These are phyloP conservation scores for Acleris laterana DNA, from an alignment of 2,888 invertebrate genomes.

Conservation along the genomic window DNA sequence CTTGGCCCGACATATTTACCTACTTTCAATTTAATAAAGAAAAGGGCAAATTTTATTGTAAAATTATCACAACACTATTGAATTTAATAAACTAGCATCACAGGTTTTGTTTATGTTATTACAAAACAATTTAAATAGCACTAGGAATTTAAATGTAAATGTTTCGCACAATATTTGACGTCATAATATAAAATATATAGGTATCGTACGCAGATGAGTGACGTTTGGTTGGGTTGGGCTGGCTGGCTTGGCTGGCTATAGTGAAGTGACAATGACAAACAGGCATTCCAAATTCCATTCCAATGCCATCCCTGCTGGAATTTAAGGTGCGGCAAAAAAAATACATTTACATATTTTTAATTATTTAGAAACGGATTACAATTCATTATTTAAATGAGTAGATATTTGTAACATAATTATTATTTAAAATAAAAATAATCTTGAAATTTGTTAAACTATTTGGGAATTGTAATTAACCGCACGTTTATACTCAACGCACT, in stretches of 20 bases:
- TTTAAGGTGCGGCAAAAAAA: constrained; percentile 6
- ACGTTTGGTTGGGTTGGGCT: too few relatives aligned
- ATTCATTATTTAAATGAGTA: too few relatives aligned
- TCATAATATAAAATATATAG: constrained; percentile 17
- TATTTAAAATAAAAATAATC: not conserved
- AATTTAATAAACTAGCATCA: constrained; percentile 10
- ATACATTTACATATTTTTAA: not conserved
- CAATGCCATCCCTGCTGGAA: not conserved
- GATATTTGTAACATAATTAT: too few relatives aligned
- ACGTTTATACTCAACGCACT: not conserved
- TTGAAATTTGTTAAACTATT: not conserved
- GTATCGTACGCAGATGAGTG: not conserved
- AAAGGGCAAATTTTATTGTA: constrained; percentile 12
- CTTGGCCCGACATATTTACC: constrained; percentile 74
- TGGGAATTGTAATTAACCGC: not conserved
- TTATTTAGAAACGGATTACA: too few relatives aligned
- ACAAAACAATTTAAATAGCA: constrained; percentile 7
- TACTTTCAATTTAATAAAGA: constrained; percentile 42
- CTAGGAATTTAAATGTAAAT: constrained; percentile 28
- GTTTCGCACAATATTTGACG: constrained; percentile 33
- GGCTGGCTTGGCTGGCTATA: too few relatives aligned
- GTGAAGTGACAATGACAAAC: not conserved
- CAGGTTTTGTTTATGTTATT: constrained; percentile 21
- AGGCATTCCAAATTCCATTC: not conserved
- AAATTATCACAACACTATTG: constrained; percentile 14